Evolutionary conservation across 2,888 invertebrate species (phyloP).

Genomic region (Eilema sororculum): DNA sequence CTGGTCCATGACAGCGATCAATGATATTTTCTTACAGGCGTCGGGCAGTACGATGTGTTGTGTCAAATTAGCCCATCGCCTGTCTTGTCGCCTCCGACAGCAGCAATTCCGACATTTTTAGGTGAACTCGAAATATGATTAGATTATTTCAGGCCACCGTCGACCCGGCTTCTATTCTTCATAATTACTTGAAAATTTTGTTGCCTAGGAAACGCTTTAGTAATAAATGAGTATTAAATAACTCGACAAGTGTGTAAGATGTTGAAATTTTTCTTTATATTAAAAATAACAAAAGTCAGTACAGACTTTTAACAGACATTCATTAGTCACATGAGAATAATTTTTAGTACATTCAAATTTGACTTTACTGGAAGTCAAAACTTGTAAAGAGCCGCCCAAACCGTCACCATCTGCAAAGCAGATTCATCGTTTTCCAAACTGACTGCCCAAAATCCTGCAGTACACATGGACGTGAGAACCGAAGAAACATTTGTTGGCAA

Average conservation of each 20-base stretch:
- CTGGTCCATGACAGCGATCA: constrained; percentile 14
- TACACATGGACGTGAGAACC: constrained; percentile 83
- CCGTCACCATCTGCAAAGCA: constrained; percentile 79
- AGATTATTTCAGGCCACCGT: constrained; percentile 53
- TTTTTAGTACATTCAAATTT: constrained; percentile 38
- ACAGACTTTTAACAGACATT: constrained; percentile 21
- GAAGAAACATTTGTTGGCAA: constrained; percentile 66
- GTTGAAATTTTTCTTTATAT: constrained; percentile 16
- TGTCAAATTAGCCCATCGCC: constrained; percentile 48
- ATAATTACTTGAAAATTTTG: constrained; percentile 55
- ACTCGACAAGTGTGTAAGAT: not conserved
- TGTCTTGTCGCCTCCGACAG: constrained; percentile 44
- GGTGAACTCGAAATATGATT: constrained; percentile 67
- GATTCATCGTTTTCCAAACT: constrained; percentile 66
- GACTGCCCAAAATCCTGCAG: constrained; percentile 80
- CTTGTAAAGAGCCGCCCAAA: constrained; percentile 69
- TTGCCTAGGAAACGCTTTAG: constrained; percentile 33
- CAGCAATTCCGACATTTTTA: constrained; percentile 63
- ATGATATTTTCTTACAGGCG: constrained; percentile 26
- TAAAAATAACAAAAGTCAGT: constrained; percentile 23
- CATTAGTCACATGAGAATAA: constrained; percentile 27
- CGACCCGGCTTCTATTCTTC: constrained; percentile 48
- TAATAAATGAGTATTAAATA: not conserved
- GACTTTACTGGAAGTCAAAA: constrained; percentile 74
- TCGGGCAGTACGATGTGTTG: constrained; percentile 31